Base-by-base conservation (phyloP, 2,797 vertebrate species). In the Semotilus atromaculatus region DNA sequence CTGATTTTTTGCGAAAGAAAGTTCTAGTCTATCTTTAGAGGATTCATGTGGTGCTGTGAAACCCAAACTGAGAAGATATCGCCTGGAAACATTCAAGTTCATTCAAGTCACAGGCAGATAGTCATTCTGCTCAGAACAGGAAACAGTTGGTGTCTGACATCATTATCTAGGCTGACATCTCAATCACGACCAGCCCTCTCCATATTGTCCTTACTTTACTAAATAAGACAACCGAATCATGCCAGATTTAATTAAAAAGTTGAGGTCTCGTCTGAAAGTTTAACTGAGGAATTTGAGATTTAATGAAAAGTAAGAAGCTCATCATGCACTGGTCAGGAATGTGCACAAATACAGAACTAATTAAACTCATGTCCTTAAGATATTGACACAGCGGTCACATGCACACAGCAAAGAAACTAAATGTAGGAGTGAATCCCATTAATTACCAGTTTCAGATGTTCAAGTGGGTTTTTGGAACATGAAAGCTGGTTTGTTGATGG, bases 241-340 rank as follows among this genome's bases (percentile, higher is more conserved):
- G 92, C 79, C 91, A 90, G 87, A 80, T 93, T 91, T 96, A 95
- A 96, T 95, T 95, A 95, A 93, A 94, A 89, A 92, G 93, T 92
- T 91, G 91, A 92, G 88, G 93, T 91, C 90, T 93, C 91, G 91
- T 93, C 93, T 94, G 92, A 93, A 94, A 93, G 89, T 92, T 94
- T 95, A 95, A 95, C 93, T 94, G 92, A 95, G 91, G 88, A 88
- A 88, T 92, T 90, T 66, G 34, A 84, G 58, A 75, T 88, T 83
- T 80, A 81, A 89, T 86, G 31, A 81, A 87, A 70, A 86, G 40
- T 43, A n/a, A 84, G 79, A 51, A 60, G n/a, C 55, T 68, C 40
- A 80, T 26, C 36, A 34, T n/a, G 66, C 43, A 53, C 45, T 34
- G 71, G 64, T 67, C 72, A 51, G 40, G 40, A 48, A 7, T 38